A percentile compares a stretch with the other conserved stretches of the same genome.
Conservation (phyloP, 2,797 vertebrate species). For the Martes flavigula region DNA sequence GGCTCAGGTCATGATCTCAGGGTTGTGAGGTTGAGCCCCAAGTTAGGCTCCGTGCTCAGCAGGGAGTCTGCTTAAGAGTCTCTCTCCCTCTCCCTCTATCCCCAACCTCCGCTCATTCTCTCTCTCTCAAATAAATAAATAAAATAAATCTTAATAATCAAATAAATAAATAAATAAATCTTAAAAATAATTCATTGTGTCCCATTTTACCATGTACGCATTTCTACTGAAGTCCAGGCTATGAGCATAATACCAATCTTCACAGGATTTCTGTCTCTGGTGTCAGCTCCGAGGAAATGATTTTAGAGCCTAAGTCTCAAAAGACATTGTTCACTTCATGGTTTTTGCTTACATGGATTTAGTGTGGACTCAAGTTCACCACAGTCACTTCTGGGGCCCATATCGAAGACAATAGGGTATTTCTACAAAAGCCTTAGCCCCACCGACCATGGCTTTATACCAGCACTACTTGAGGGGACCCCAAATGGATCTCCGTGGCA, state of each 20-base stretch:
- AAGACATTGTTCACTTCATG: not conserved
- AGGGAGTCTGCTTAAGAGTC: not conserved
- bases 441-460: not conserved
- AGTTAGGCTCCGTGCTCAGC: not conserved
- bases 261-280: not conserved
- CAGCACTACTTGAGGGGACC: not conserved
- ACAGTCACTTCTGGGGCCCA: not conserved
- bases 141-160: not conserved
- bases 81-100: not conserved
- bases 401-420: not conserved
- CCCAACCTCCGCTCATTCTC: not conserved
- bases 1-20: not conserved
- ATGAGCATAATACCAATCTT: not conserved
- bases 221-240: not conserved
- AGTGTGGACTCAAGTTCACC: not conserved
- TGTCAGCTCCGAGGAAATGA: not conserved
- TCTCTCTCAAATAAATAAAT: not conserved
- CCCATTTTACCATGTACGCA: not conserved
- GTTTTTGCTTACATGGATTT: not conserved
- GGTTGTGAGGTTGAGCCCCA: not conserved
- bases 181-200: not conserved
- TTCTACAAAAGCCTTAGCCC: not conserved
- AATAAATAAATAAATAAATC: not conserved
- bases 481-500: not conserved
- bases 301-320: not conserved